phyloP scores from a whole-genome alignment of 2,113 vertebrate genomes.

The Gymnarchus niloticus region DNA sequence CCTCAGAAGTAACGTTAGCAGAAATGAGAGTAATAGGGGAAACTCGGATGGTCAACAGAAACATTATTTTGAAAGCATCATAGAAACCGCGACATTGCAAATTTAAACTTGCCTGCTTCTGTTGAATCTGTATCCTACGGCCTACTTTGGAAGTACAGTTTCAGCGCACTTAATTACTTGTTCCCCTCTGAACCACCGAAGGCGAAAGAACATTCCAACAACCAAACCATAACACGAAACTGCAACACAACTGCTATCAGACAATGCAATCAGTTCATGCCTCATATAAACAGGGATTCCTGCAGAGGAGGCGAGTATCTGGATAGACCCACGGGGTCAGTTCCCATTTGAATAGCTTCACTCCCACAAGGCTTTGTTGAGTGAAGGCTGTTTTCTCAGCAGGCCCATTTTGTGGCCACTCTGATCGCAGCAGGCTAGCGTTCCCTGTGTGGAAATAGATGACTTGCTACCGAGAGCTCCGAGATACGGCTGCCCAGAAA shows the following conservation, averaged over 20 bases:
- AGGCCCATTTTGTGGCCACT: background rate
- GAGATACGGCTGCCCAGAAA: constrained; percentile 10
- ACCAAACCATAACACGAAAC: background rate
- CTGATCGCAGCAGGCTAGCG: constrained; percentile 3
- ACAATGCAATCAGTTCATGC: background rate
- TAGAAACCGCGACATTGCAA: background rate
- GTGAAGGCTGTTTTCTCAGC: background rate
- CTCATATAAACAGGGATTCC: too few species aligned
- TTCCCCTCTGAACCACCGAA: too few species aligned
- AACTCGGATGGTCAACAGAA: background rate
- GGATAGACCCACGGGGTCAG: background rate
- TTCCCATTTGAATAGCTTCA: background rate
- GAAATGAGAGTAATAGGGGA: background rate
- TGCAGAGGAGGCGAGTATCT: background rate
- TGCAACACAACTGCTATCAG: background rate
- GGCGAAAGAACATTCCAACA: background rate
- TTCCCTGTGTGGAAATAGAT: background rate
- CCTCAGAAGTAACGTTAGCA: background rate
- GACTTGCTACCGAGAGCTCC: constrained; percentile 23
- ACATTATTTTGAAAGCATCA: background rate
- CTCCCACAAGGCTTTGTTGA: background rate
- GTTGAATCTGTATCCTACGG: background rate
- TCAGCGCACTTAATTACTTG: background rate
- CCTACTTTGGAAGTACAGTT: background rate
- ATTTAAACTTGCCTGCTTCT: too few species aligned